Base-by-base conservation (phyloP, 2,888 invertebrate species). In the Meganola albula region DNA sequence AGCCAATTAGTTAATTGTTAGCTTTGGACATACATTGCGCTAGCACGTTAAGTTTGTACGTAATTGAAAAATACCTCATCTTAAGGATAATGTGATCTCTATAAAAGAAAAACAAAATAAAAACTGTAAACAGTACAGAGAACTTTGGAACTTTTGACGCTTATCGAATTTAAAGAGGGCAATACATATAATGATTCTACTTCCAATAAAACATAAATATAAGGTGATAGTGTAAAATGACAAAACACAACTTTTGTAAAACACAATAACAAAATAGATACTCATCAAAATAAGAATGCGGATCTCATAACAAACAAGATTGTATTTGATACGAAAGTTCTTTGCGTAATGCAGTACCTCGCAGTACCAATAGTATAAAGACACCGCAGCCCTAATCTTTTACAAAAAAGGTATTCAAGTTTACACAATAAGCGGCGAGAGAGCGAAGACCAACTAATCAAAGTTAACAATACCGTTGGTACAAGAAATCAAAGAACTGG, bases 391-490 rank as follows among this genome's bases (percentile, higher is more conserved):
- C 51, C 46, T 56, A 51, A 30, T 27, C 32, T 48, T 34, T 42
- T 30, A 49, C 40, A 60, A 60, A 53, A 61, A 70, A 60, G 48
- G 33, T 31, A 44, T 52, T 47, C 38, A 50, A 55, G 55, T 62
- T 49, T 48, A 58, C 60, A 71, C 66, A 71, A 73, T 61, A 60
- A 58, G 54, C 50, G 52, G 40, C 40, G 48, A 42, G 41, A 48
- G 39, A 54, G 39, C 54, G 56, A 61, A 65, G 59, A 53, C 45
- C 55, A 53, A 56, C 64, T 69, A 72, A 75, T 75, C 75, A 65
- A 63, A 63, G 32, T 34, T 45, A 62, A 75, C 75, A 77, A 78
- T 64, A 40, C 45, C 52, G 60, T 69, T 66, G 72, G 68, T 60
- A 67, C 58, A 61, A 61, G 56, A 53, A 57, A 41, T 50, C 53